Conservation (phyloP, 2,113 vertebrate species). For the Dinomys branickii region DNA sequence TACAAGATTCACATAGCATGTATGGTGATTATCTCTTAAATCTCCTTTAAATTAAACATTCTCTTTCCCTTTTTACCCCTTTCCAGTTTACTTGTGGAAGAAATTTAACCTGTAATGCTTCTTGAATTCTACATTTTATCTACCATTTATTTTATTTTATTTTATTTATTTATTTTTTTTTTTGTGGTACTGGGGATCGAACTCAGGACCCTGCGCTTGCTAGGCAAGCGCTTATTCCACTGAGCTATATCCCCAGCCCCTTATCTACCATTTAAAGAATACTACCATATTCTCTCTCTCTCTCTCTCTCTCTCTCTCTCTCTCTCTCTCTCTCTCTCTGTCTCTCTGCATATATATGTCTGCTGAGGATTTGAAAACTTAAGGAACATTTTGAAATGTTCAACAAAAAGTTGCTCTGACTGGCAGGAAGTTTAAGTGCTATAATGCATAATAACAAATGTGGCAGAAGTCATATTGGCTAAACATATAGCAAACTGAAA, state of each 20-base stretch:
- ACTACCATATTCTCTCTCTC: not conserved
- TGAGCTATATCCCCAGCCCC: no score
- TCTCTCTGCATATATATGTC: not conserved
- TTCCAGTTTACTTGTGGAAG: constrained; percentile 19
- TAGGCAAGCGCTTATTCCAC: no score
- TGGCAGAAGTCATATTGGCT: not conserved
- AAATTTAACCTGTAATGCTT: not conserved
- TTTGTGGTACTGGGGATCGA: no score
- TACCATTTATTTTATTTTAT: no score
- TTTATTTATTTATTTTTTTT: no score
- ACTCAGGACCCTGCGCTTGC: no score
- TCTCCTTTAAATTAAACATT: not conserved
- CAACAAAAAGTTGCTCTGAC: not conserved
- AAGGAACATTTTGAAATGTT: constrained; percentile 21
- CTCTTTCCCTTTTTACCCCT: not conserved
- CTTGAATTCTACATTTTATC: not conserved
- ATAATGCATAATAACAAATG: not conserved
- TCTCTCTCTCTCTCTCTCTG: not conserved
- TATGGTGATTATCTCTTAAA: not conserved
- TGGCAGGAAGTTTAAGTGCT: not conserved
- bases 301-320: not conserved
- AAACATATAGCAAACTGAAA: not conserved
- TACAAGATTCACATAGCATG: not conserved
- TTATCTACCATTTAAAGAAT: not conserved
- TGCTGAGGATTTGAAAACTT: constrained; percentile 9